A percentile compares a stretch with the other conserved stretches of the same genome.
phyloP scores from a whole-genome alignment of 2,797 vertebrate species.

The Pelochelys cantorii region DNA sequence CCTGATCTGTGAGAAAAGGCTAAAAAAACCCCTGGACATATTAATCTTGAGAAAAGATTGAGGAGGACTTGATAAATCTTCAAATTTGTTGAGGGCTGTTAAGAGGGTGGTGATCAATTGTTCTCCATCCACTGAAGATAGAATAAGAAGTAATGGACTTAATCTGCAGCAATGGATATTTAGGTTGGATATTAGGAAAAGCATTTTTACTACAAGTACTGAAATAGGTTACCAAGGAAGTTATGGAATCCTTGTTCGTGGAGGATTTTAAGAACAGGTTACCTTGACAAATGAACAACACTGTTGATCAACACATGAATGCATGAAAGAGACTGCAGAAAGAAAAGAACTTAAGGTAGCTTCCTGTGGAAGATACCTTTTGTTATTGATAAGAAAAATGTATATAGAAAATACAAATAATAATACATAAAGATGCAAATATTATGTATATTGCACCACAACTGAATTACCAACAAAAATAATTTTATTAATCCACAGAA shows the following conservation, averaged over 20 bases:
- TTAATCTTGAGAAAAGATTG: neutral
- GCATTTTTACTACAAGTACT: neutral
- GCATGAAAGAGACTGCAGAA: neutral
- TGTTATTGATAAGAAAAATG: neutral
- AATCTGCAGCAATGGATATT: neutral
- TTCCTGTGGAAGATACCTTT: neutral
- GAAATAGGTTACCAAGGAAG: neutral
- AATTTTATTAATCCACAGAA: neutral
- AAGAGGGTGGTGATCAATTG: neutral
- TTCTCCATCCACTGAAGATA: neutral
- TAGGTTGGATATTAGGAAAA: neutral
- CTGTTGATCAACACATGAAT: neutral
- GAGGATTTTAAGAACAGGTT: neutral
- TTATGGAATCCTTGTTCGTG: neutral
- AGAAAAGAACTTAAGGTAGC: neutral
- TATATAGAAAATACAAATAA: neutral
- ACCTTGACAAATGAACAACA: neutral
- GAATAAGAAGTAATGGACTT: neutral
- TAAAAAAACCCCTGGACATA: too few relatives aligned
- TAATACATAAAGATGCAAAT: neutral
- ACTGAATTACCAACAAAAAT: neutral
- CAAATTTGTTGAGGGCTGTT: neutral
- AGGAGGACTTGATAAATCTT: neutral
- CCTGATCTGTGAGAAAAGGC: too few relatives aligned
- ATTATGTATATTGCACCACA: neutral